Evolutionary conservation across 2,888 invertebrate species (phyloP).

Genomic region (Trachelus tabidus): DNA sequence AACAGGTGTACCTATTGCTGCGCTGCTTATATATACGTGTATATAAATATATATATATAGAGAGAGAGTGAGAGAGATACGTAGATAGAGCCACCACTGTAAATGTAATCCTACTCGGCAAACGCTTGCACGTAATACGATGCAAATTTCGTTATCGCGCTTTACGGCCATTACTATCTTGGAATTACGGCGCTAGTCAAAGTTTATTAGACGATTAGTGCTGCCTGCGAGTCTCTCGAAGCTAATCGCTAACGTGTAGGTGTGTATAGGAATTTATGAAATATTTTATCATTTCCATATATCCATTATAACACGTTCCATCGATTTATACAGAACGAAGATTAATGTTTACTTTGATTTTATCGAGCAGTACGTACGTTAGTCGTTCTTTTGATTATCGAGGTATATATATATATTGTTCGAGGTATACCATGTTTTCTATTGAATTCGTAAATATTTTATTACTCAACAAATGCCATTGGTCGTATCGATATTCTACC

Average conservation of each 20-base stretch:
- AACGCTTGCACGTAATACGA: background rate
- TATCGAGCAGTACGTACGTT: background rate
- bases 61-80: background rate
- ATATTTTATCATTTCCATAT: background rate
- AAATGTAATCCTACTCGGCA: background rate
- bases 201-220: background rate
- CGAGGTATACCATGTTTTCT: too few species aligned
- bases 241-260: background rate
- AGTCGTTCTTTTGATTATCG: background rate
- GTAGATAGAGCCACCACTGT: background rate
- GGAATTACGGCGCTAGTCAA: background rate
- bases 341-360: background rate
- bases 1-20: background rate
- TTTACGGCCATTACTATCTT: background rate
- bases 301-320: background rate
- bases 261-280: background rate
- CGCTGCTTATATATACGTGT: background rate
- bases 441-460: too few species aligned
- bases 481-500: too few species aligned
- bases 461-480: too few species aligned
- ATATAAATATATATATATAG: too few species aligned
- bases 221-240: background rate
- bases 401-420: background rate
- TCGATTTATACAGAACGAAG: background rate
- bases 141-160: background rate